These are phyloP conservation scores for Lasioglossum albipes DNA, from an alignment of 1,140 invertebrate species.

Conservation along the genomic window DNA sequence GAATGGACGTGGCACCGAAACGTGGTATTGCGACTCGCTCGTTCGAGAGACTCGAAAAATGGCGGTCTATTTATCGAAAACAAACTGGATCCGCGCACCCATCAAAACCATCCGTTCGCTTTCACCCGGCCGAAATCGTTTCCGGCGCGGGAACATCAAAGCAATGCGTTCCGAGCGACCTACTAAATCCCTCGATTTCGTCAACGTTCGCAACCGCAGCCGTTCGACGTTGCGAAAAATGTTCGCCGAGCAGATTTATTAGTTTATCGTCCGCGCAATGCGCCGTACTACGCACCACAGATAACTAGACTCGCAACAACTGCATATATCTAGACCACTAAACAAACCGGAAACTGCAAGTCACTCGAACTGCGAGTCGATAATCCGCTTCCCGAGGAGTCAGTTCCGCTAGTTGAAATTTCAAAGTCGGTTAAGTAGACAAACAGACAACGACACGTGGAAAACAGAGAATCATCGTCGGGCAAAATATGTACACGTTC, in stretches of 20 bases:
- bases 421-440: not conserved
- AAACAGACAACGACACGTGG: not conserved
- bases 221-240: not conserved
- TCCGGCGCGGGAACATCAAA: not conserved
- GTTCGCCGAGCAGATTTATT: not conserved
- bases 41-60: not conserved
- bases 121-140: not conserved
- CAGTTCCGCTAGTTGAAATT: not conserved
- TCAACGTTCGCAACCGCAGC: not conserved
- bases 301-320: not conserved
- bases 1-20: no score
- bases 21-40: no score
- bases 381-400: not conserved
- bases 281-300: not conserved
- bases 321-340: not conserved
- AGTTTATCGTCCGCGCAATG: not conserved
- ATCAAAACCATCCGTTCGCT: not conserved
- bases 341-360: not conserved
- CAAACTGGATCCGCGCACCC: not conserved
- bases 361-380: not conserved
- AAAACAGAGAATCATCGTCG: not conserved
- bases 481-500: not conserved
- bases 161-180: not conserved
- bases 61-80: not conserved
- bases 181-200: not conserved